Base-by-base conservation (phyloP, 2,888 invertebrate species). In the Sceliomorpha sp. region DNA sequence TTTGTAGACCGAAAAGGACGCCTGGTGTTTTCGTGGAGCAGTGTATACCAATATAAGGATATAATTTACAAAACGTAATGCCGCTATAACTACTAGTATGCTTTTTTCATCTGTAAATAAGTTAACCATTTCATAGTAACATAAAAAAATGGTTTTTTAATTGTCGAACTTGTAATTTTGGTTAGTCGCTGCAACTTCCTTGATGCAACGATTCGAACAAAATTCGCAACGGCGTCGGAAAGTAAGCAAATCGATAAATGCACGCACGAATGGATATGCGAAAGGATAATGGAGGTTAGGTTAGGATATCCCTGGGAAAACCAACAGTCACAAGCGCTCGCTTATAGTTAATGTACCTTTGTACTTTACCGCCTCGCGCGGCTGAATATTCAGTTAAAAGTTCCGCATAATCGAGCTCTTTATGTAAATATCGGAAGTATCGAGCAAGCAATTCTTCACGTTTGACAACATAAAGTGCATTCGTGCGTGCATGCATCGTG, bases 261-360 rank as follows among this genome's bases (percentile, higher is more conserved):
- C 26, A 45, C 45, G 45, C 6, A 37, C 53, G 62, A 31, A 62
- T 39, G 53, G 51, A 44, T 39, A 42, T 62, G 60, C 27, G 53
- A 62, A 62, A 62, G 53, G 53, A 62, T 53, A 62, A 62, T 53
- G 53, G 62, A 53, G 47, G 47, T 53, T 62, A 47, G 47, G 62
- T 37, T 53, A 47, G 47, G 62, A 31, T 53, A 32, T 45, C 34
- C 32, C 53, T 62, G 53, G 62, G 53, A 53, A 62, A 53, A 45
- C 47, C 53, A 53, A 53, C 53, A 47, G 53, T 62, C 53, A 39
- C 62, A 50, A 53, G 53, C 45, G 39, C 39, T 51, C 47, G 47
- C 62, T 62, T 62, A 53, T 62, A 45, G 62, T 53, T 53, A 53
- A 53, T 53, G 51, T 47, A 53, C 62, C 47, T 53, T 62, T 53